These are phyloP conservation scores for Netelia melanura DNA, from an alignment of 2,888 invertebrate species.

Conservation along the genomic window DNA sequence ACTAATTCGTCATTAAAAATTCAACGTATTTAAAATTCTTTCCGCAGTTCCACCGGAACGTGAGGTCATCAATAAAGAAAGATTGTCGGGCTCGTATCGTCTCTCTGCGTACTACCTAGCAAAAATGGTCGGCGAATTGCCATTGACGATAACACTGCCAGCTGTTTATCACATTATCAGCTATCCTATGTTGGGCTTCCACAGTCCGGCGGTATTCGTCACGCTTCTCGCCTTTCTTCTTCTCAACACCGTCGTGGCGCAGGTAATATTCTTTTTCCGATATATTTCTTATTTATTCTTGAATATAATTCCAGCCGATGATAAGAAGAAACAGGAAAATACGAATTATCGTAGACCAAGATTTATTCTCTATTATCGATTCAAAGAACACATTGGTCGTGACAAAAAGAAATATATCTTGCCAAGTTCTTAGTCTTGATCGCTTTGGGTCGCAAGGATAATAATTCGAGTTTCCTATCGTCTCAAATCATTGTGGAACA, in stretches of 20 bases:
- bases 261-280: constrained; percentile 84
- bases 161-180: constrained; percentile 91
- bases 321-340: background rate
- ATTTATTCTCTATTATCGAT: too few relatives aligned
- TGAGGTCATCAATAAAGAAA: constrained; percentile 92
- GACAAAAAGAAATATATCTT: constrained; percentile 16
- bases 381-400: too few relatives aligned
- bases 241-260: constrained; percentile 90
- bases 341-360: too few relatives aligned
- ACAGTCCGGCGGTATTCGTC: constrained; percentile 89
- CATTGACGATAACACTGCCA: constrained; percentile 90
- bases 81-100: constrained; percentile 91
- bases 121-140: constrained; percentile 93
- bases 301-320: constrained; percentile 54
- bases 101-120: constrained; percentile 93
- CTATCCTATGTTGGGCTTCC: constrained; percentile 91
- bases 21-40: background rate
- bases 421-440: background rate
- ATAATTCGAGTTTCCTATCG: background rate
- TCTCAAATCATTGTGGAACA: background rate
- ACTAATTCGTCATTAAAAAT: background rate
- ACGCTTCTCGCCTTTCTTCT: constrained; percentile 89
- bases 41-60: constrained; percentile 91
- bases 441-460: background rate
- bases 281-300: constrained; percentile 25